Evolutionary conservation across 2,113 vertebrate species (phyloP).

Genomic region (Gallinago paraguaiae): DNA sequence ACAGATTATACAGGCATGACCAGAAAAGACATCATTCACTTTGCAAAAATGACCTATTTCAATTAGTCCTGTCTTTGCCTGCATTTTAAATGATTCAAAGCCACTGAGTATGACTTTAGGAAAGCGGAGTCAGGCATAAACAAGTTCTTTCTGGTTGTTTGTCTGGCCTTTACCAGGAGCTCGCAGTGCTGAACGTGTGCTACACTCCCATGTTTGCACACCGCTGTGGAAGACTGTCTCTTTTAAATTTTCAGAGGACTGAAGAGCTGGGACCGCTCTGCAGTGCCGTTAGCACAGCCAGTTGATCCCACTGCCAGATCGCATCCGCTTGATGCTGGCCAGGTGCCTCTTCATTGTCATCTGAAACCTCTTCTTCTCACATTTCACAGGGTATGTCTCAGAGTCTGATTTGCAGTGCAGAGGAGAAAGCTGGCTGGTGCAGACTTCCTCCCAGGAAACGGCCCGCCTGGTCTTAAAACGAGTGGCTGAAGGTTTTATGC

Average conservation of each 20-base stretch:
- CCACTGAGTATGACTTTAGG: background rate
- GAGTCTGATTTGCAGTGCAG: background rate
- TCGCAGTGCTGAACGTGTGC: background rate
- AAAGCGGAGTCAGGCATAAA: background rate
- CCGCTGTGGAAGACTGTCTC: background rate
- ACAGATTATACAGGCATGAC: background rate
- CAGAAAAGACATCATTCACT: background rate
- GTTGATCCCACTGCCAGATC: background rate
- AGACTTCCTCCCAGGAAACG: background rate
- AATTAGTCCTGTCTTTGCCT: background rate
- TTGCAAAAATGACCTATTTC: background rate
- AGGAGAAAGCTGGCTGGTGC: background rate
- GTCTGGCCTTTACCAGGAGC: background rate
- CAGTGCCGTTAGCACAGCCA: background rate
- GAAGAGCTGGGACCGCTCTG: background rate
- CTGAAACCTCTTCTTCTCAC: slow-evolving; percentile 67
- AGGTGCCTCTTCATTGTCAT: slow-evolving; percentile 59
- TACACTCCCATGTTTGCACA: background rate
- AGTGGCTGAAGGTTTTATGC: background rate
- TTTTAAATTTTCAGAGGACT: background rate
- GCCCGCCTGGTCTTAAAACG: background rate
- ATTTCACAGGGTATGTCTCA: background rate
- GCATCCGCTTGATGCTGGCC: slow-evolving; percentile 9
- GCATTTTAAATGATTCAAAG: background rate
- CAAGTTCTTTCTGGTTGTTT: background rate